Percentiles rank a stretch among this genome's conserved stretches.
These are phyloP conservation scores for Prinia subflava DNA, from an alignment of 2,113 vertebrate genomes.

Conservation along the genomic window DNA sequence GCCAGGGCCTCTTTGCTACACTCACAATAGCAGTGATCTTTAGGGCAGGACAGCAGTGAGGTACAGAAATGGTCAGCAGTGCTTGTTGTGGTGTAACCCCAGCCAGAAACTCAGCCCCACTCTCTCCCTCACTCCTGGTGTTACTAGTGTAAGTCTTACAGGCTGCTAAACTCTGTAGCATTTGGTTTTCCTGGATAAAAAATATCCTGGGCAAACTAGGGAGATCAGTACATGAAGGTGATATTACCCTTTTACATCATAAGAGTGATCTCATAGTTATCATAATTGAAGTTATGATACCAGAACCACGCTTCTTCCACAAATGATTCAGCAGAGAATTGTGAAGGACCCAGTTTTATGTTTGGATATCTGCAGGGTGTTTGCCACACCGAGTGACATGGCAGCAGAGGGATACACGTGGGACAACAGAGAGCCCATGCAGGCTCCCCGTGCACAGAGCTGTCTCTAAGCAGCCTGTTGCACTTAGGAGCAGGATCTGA, in stretches of 20 bases:
- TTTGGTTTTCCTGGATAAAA: neutral
- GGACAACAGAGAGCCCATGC: neutral
- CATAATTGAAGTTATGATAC: neutral
- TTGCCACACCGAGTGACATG: neutral
- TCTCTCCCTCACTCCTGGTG: neutral
- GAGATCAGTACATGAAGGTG: neutral
- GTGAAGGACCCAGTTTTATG: neutral
- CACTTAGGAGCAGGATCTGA: neutral
- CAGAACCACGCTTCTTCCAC: neutral
- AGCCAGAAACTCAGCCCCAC: neutral
- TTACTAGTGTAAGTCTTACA: neutral
- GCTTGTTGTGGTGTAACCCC: neutral
- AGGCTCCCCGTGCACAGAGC: neutral
- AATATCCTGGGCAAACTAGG: neutral
- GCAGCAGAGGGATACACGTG: neutral
- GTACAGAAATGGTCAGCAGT: neutral
- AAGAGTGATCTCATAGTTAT: neutral
- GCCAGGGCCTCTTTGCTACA: neutral
- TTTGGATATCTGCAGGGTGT: neutral
- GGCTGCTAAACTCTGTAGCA: neutral
- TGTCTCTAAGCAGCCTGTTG: neutral
- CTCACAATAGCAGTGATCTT: neutral
- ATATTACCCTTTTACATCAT: neutral
- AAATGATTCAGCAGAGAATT: neutral
- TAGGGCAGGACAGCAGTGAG: neutral